Evolutionary conservation across 2,113 vertebrate genomes (phyloP).

Genomic region (Toxostoma redivivum): DNA sequence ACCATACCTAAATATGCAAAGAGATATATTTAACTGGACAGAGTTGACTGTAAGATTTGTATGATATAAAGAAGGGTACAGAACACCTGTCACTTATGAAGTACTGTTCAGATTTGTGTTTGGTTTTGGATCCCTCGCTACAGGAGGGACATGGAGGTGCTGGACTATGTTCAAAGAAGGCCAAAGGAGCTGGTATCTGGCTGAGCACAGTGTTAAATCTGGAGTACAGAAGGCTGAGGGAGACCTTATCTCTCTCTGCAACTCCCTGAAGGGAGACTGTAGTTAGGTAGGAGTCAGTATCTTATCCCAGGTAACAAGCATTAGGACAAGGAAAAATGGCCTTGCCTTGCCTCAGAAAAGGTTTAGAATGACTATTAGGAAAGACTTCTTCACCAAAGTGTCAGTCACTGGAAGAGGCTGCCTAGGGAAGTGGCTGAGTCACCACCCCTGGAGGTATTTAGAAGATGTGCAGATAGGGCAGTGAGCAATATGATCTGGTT

Average conservation of each 20-base stretch:
- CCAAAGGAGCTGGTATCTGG: background rate
- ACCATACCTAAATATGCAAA: background rate
- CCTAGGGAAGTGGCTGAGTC: rapidly evolving
- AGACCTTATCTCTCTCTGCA: background rate
- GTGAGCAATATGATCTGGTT: too few species aligned
- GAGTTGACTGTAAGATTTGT: background rate
- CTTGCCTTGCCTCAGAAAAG: background rate
- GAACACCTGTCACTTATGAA: background rate
- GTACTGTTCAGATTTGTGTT: background rate
- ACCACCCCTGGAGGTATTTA: background rate
- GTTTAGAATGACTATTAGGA: background rate
- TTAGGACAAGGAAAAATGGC: background rate
- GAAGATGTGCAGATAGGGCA: background rate
- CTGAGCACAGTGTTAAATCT: background rate
- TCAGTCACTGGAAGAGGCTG: background rate
- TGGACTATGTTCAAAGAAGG: background rate
- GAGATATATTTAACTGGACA: background rate
- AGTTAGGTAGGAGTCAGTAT: background rate
- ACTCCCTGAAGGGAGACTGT: background rate
- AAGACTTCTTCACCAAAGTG: background rate
- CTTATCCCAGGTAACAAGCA: background rate
- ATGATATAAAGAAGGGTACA: background rate
- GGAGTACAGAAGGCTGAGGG: background rate
- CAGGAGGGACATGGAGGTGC: too few species aligned
- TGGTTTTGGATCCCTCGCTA: background rate